Base-by-base conservation (phyloP, 2,797 vertebrate species). In the Melanotaenia boesemani region DNA sequence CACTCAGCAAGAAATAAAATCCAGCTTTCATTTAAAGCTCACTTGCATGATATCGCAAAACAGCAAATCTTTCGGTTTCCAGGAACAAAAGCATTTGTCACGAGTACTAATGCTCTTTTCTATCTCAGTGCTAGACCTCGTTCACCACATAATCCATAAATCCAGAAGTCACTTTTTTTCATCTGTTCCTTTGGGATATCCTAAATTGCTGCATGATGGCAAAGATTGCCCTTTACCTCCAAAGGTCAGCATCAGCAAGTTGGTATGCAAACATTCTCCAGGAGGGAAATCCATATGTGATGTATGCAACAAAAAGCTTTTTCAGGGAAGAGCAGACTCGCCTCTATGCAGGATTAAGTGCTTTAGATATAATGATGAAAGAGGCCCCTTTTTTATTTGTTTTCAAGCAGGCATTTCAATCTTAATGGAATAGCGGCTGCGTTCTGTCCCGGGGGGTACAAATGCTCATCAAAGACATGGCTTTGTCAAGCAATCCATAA, bases 281-380 rank as follows among this genome's bases (percentile, higher is more conserved):
- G 20, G 11, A 79, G 74, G 64, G 76, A 80, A 85, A 91, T 90
- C 84, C 83, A 88, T 81, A 74, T 66, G 82, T 79, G 75, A 86
- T 76, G 28, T 83, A 90, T 76, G 82, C 66, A 82, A 85, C 85
- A 76, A 77, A 67, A 82, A 82, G 77, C 62, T 87, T 86, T 88
- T 83, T 50, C 39, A 80, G 46, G 61, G 60, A 89, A 77, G 74
- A 83, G 57, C 30, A 71, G 83, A 81, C 74, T 67, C 18, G 77
- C 65, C 77, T 89, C 76, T 81, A 64, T 74, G 84, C 70, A 73
- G 90, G 92, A 92, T 93, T 92, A 92, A 91, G 87, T 79, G 85
- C 87, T 91, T 92, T 87, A 89, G 81, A 91, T 90, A 75, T 89
- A 89, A 91, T 91, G 79, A 92, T 92, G 88, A 91, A 84, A 89